Evolutionary conservation across 2,888 invertebrate genomes (phyloP), one percentile per base, ranked within the genome.

Genomic region (Phaedon cochleariae): DNA sequence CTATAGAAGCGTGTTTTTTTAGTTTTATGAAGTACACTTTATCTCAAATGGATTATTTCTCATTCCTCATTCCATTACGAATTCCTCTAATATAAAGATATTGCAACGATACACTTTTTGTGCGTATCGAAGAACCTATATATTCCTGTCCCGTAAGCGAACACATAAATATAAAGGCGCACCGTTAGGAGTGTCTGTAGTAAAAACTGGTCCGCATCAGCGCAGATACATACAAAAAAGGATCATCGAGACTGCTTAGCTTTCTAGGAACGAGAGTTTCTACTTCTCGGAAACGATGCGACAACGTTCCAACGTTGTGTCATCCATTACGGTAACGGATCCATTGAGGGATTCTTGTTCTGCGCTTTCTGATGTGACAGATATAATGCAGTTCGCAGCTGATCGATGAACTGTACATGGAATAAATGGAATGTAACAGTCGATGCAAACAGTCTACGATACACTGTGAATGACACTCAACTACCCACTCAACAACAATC

Each of bases 211-310:
- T 49, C 22, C 62, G 26, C 41, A 26, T 62, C 49, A 57, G 51
- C 37, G 9, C 15, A 9, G 26, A n/a, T 54, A 17, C 37, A 48
- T 54, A 17, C 37, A 48, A 57, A 49, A 49, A 58, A 57, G 48
- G 41, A 5, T 2, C 22, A 58, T 29, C 34, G 17, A 53, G 26
- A 15, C 4, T n/a, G 55, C 17, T 41, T 15, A 22, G 21, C 41
- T 18, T 57, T 57, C 57, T 15, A 22, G n/a, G 57, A 63, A 65
- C 65, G 58, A 57, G 62, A 68, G 49, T 65, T 68, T 60, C 59
- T 68, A 63, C 68, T 68, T 65, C 68, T 68, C 63, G 62, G 68
- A 68, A 65, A 65, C 29, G 51, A 15, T 15, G 4, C 2, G 41
- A 41, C 41, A 12, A 41, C 41, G 6, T 34, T 10, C n/a, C 41